A percentile compares a stretch with the other conserved stretches of the same genome.
phyloP scores from a whole-genome alignment of 1,140 invertebrate species.

The Anoplolepis gracilipes region DNA sequence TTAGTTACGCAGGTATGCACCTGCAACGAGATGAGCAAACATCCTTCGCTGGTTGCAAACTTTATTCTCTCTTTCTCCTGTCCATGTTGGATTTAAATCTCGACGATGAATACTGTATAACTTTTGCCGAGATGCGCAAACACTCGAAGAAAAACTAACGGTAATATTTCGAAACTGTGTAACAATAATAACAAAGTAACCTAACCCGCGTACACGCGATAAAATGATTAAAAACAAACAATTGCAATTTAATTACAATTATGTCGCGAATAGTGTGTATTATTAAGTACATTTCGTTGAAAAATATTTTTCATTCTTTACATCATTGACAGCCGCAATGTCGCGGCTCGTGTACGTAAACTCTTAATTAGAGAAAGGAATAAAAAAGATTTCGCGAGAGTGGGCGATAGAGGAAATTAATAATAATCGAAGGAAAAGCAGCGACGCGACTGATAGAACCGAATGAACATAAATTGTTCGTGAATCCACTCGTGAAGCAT shows the following conservation, averaged over 20 bases:
- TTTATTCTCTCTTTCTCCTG: constrained; percentile 23
- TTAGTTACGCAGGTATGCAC: constrained; percentile 61
- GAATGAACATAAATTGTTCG: background rate
- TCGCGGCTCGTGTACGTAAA: constrained; percentile 35
- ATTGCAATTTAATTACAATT: constrained; percentile 3
- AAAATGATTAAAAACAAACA: background rate
- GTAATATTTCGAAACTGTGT: background rate
- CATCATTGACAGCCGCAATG: constrained; percentile 21
- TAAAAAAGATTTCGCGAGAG: constrained; percentile 46
- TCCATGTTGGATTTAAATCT: constrained; percentile 43
- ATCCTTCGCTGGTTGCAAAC: constrained; percentile 8
- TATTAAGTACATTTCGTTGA: constrained; percentile 18
- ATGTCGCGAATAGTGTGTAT: background rate
- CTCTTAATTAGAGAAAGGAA: constrained; percentile 66
- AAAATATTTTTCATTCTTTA: constrained; percentile 33
- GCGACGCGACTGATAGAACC: background rate
- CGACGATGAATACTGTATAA: constrained; percentile 37
- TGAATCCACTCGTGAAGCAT: background rate
- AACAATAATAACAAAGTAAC: background rate
- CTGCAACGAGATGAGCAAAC: constrained; percentile 58
- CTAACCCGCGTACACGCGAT: background rate
- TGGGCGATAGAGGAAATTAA: background rate
- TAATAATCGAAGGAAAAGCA: constrained; percentile 24
- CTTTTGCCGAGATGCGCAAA: constrained; percentile 24
- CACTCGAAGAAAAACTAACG: constrained; percentile 29